Evolutionary conservation across 2,888 invertebrate genomes (phyloP), one percentile per base, ranked within the genome.

Genomic region (Miltochrista miniata): DNA sequence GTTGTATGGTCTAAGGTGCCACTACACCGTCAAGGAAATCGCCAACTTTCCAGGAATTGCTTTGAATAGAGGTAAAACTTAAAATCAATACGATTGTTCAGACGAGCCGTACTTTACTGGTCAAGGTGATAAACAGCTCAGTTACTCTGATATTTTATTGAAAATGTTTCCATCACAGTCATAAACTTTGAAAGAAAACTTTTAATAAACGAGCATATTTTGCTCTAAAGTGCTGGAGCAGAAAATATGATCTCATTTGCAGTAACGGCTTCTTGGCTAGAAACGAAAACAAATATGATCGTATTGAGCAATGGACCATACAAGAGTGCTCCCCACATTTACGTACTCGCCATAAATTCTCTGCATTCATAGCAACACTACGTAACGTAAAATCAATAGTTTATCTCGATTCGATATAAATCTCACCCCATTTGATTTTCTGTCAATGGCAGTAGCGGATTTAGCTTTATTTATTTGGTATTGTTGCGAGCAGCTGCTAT

Each of bases 221-320:
- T 31, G n/a, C n/a, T n/a, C n/a, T n/a, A n/a, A n/a, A 10, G 49
- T 45, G 35, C 42, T 42, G 45, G 50, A 55, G 24, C 45, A 45
- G 41, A 56, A 53, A 51, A 54, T 52, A 7, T 46, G 51, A 54
- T 54, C 43, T 47, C 46, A 68, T 64, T 66, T 60, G 45, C 55
- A 57, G 51, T 68, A 70, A 67, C 62, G 66, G 65, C 65, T 62
- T 36, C 52, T 39, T 48, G 56, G 49, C 57, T 50, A 40, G 56
- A 31, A 33, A 3, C 7, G 31, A 33, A 42, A 31, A n/a, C 15
- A 31, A 41, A 4, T 41, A 42, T 11, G n/a, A 24, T 24, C n/a
- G 5, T 24, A 4, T 24, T 24, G 18, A 24, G 18, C 18, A 24
- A 24, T 24, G 18, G 18, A 24, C 18, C 18, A 5, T 4, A 4